Percentiles rank a stretch among this genome's conserved stretches.
Conservation (phyloP, 2,888 invertebrate species). For the Caenorhabditis uteleia region DNA sequence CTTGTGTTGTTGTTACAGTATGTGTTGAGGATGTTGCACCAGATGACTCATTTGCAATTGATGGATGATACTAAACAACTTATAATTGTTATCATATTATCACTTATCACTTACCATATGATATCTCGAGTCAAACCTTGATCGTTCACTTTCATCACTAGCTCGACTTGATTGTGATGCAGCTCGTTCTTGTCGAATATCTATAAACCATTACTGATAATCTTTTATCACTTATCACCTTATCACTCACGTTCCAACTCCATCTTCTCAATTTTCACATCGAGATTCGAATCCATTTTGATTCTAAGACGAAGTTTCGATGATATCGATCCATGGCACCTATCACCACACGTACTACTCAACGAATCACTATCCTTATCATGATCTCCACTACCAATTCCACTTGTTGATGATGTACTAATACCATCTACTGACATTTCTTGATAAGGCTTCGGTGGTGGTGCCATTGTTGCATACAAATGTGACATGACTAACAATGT, state of each 20-base stretch:
- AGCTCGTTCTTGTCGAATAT: slow-evolving; percentile 52
- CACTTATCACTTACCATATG: slow-evolving; percentile 7
- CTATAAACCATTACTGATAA: slow-evolving; percentile 8
- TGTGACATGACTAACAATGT: slow-evolving; percentile 79
- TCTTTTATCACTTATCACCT: neutral
- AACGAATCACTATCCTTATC: slow-evolving; percentile 45
- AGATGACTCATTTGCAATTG: slow-evolving; percentile 26
- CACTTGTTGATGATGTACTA: slow-evolving; percentile 42
- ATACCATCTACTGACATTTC: slow-evolving; percentile 51
- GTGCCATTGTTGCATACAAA: slow-evolving; percentile 41
- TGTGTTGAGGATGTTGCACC: slow-evolving; percentile 28
- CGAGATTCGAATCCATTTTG: slow-evolving; percentile 52
- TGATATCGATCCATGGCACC: slow-evolving; percentile 47
- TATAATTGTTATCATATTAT: neutral
- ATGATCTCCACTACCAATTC: slow-evolving; percentile 39
- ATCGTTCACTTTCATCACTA: slow-evolving; percentile 36
- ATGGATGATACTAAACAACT: slow-evolving; percentile 20
- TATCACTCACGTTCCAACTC: slow-evolving; percentile 45
- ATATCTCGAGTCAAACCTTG: slow-evolving; percentile 16
- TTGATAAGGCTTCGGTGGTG: slow-evolving; percentile 41
- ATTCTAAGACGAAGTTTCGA: slow-evolving; percentile 49
- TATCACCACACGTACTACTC: slow-evolving; percentile 40
- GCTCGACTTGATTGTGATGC: slow-evolving; percentile 47
- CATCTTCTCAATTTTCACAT: slow-evolving; percentile 53
- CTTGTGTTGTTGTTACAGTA: slow-evolving; percentile 25